Evolutionary conservation across 2,888 invertebrate species (phyloP).

Genomic region (Drosophila stalkeri): DNA sequence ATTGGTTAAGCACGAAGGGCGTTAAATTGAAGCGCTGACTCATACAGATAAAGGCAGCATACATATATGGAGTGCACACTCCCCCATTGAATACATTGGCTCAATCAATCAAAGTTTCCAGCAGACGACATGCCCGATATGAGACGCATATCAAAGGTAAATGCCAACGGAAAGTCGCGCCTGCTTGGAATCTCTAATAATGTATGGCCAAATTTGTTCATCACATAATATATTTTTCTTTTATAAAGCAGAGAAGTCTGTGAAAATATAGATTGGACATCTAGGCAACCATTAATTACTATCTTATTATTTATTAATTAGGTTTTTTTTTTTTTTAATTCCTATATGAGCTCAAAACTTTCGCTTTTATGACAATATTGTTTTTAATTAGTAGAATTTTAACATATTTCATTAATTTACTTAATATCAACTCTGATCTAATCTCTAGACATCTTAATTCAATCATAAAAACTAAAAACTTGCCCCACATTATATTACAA

Average conservation of each 20-base stretch:
- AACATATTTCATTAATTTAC: no score
- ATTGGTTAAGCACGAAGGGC: conserved; percentile 25
- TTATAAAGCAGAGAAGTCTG: background rate
- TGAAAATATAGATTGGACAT: no score
- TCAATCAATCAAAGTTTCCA: conserved; percentile 48
- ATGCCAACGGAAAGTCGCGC: conserved; percentile 23
- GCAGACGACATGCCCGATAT: conserved; percentile 7
- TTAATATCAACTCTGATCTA: background rate
- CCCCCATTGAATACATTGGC: conserved; percentile 1
- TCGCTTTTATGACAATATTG: no score
- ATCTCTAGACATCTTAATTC: background rate
- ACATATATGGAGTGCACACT: conserved; percentile 1
- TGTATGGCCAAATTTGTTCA: background rate
- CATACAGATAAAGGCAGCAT: conserved; percentile 10
- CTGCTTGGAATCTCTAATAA: conserved; percentile 11
- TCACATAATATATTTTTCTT: background rate
- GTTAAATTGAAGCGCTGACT: conserved; percentile 31
- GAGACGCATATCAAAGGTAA: conserved; percentile 23
- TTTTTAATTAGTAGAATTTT: background rate
- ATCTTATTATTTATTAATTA: no score
- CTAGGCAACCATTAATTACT: no score
- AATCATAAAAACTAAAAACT: background rate
- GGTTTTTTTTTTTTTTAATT: no score
- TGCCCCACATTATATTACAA: background rate
- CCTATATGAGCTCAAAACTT: no score